These are phyloP conservation scores for Copidosoma aretas DNA, from an alignment of 2,888 invertebrate species.

Conservation along the genomic window DNA sequence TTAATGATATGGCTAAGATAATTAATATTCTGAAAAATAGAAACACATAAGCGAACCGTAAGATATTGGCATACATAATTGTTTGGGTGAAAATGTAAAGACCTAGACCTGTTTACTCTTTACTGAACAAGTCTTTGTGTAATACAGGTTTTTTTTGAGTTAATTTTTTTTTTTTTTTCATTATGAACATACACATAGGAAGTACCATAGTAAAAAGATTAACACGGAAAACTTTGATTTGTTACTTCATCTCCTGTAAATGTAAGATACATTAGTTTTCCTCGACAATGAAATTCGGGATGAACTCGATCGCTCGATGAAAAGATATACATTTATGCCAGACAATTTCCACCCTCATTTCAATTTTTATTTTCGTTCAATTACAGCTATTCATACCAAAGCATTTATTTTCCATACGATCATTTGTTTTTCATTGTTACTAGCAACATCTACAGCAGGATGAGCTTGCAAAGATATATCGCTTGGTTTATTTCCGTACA, in stretches of 20 bases:
- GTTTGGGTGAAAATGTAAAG: slow-evolving; percentile 22
- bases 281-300: neutral
- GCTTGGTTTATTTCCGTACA: neutral
- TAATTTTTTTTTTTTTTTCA: slow-evolving; percentile 11
- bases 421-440: slow-evolving; percentile 4
- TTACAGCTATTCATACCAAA: slow-evolving; percentile 12
- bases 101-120: neutral
- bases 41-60: slow-evolving; percentile 20
- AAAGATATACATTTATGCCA: neutral
- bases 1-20: too few relatives aligned
- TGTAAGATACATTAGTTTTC: slow-evolving; percentile 1
- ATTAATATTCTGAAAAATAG: too few relatives aligned
- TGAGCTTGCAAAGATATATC: slow-evolving; percentile 16
- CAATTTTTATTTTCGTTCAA: slow-evolving; percentile 1
- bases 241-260: slow-evolving; percentile 3
- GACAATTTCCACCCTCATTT: neutral
- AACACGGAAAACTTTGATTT: slow-evolving; percentile 25
- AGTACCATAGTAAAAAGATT: slow-evolving; percentile 34
- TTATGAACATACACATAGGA: slow-evolving; percentile 24
- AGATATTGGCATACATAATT: slow-evolving; percentile 28
- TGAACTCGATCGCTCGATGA: neutral
- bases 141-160: slow-evolving; percentile 11
- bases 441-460: slow-evolving; percentile 20
- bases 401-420: slow-evolving; percentile 5
- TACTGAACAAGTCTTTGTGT: slow-evolving; percentile 11